phyloP scores from a whole-genome alignment of 2,797 vertebrate genomes.

The Iguana delicatissima region DNA sequence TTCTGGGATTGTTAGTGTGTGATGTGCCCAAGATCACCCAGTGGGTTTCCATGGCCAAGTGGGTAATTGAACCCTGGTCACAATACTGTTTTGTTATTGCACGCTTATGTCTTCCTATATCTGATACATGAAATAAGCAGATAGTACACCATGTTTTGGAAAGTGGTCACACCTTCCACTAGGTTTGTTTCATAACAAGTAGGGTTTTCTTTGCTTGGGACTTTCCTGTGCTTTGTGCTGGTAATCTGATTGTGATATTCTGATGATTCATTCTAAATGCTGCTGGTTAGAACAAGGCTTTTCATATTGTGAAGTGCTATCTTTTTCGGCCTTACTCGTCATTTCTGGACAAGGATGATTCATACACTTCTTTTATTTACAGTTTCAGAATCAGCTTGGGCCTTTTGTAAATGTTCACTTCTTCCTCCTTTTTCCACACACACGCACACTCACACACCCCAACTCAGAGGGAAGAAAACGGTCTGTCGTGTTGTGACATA shows the following conservation, averaged over 20 bases:
- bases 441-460: not conserved
- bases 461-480: not conserved
- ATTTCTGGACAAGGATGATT: constrained; percentile 77
- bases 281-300: constrained; percentile 69
- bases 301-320: constrained; percentile 69
- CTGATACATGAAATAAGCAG: constrained; percentile 1
- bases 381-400: constrained; percentile 57
- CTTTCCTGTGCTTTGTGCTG: constrained; percentile 74
- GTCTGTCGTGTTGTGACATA: constrained; percentile 13
- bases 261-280: constrained; percentile 77
- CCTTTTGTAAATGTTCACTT: constrained; percentile 66
- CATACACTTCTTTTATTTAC: constrained; percentile 75
- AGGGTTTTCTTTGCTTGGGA: constrained; percentile 64
- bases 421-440: constrained; percentile 65
- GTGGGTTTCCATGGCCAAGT: too few relatives aligned
- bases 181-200: constrained; percentile 68
- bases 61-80: too few relatives aligned
- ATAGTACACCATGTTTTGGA: constrained; percentile 9
- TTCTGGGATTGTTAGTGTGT: too few relatives aligned
- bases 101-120: constrained; percentile 2
- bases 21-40: too few relatives aligned
- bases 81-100: constrained; percentile 25
- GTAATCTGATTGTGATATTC: constrained; percentile 76
- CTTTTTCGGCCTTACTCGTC: constrained; percentile 72
- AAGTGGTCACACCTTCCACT: constrained; percentile 38